Evolutionary conservation across 2,888 invertebrate species (phyloP).

Genomic region (Conistra vaccinii): DNA sequence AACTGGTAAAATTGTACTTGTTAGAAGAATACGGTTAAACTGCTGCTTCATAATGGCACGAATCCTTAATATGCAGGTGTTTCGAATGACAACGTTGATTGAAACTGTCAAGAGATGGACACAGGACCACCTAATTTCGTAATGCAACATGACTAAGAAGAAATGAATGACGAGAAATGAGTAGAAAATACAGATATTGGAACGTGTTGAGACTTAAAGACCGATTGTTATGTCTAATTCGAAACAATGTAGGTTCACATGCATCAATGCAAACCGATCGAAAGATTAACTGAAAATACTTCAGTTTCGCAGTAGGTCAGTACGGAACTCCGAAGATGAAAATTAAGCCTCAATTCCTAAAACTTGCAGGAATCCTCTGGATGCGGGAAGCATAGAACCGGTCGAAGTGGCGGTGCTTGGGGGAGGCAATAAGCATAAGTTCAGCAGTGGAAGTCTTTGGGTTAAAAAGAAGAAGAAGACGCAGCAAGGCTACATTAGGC

Average conservation of each 20-base stretch:
- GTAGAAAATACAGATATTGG: conserved; percentile 25
- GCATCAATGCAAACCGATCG: neutral
- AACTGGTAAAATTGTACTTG: too few relatives aligned
- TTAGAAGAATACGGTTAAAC: neutral
- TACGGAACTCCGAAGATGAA: neutral
- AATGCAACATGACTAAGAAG: conserved; percentile 17
- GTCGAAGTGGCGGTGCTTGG: too few relatives aligned
- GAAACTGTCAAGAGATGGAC: neutral
- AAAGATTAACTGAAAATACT: neutral
- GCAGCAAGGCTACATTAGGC: neutral
- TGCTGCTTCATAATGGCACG: neutral
- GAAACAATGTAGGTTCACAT: conserved; percentile 31
- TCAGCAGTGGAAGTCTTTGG: too few relatives aligned
- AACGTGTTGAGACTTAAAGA: conserved; percentile 14
- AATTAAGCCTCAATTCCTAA: neutral
- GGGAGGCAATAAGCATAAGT: too few relatives aligned
- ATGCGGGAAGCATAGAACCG: too few relatives aligned
- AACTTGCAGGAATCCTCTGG: neutral
- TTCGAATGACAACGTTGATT: neutral
- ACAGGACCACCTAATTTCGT: neutral
- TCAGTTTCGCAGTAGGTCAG: neutral
- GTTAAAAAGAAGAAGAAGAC: too few relatives aligned
- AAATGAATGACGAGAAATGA: conserved; percentile 5
- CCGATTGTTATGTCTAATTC: conserved; percentile 37
- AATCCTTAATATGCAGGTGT: neutral